Base-by-base conservation (phyloP, 2,888 invertebrate genomes). In the Oxytorus armatus region DNA sequence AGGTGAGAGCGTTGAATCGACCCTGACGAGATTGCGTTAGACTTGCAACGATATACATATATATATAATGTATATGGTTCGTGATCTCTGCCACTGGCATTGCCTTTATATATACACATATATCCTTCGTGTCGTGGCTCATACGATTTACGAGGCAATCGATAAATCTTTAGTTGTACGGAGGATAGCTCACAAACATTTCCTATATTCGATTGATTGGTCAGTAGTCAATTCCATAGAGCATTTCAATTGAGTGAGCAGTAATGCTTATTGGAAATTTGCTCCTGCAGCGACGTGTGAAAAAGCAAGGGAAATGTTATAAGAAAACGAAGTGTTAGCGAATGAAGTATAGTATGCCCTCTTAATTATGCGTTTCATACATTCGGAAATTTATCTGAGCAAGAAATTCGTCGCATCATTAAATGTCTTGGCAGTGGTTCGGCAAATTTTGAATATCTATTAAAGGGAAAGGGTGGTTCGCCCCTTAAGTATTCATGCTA, bases 1-100 rank as follows among this genome's bases (percentile, higher is more conserved):
- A 79, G 78, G 74, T 69, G 74, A 79, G 69, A 79, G 69, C 68
- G 73, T 78, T 18, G 78, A 74, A 74, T 79, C 49, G 74, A 65
- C 55, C 59, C 78, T 79, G 68, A 74, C 78, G 74, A 79, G 68
- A 79, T 79, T 74, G 78, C 74, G 69, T 74, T 63, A 49, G 63
- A 51, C 33, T 65, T 11, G 14, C n/a, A 10, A 10, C 53, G 18
- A 11, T 51, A 36, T 49, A 66, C 5, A 29, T 29, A 29, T 29
- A 29, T 5, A 29, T 29, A 29, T 5, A 2, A 5, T 29, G 29
- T 29, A 29, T 29, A 29, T 29, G 5, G 29, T 29, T 36, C 36
- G 5, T 36, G 33, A 21, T 5, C 21, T 57, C 57, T 18, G 29
- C 18, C 23, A 61, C 61, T 23, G 21, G 7, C 21, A n/a, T 3